A percentile compares a stretch with the other conserved stretches of the same genome.
phyloP scores from a whole-genome alignment of 2,888 invertebrate species.

The Pardosa pseudoannulata region DNA sequence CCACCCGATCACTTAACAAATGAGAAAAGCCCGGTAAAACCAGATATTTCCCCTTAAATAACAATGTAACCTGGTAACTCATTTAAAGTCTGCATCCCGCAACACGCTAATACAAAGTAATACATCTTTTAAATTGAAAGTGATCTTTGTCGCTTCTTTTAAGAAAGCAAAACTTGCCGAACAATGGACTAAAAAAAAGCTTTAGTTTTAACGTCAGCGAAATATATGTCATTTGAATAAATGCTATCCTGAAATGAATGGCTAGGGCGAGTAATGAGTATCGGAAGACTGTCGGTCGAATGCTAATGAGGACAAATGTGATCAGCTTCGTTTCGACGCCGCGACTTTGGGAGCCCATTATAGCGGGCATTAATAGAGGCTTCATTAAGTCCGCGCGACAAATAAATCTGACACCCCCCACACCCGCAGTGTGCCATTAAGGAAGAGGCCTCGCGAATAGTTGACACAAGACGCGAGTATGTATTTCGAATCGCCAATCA shows the following conservation, averaged over 20 bases:
- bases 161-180: too few species aligned
- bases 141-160: too few species aligned
- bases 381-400: constrained; percentile 53
- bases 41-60: too few species aligned
- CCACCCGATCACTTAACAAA: too few species aligned
- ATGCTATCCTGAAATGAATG: constrained; percentile 35
- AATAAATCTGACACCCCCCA: constrained; percentile 47
- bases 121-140: too few species aligned
- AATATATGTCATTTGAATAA: constrained; percentile 11
- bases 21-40: too few species aligned
- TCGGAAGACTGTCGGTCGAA: constrained; percentile 46
- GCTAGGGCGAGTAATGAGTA: constrained; percentile 40
- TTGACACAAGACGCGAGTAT: background rate
- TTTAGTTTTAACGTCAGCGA: background rate
- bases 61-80: too few species aligned
- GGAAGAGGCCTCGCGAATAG: background rate
- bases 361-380: constrained; percentile 51
- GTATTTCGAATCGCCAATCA: background rate
- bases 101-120: too few species aligned
- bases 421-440: constrained; percentile 42
- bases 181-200: background rate
- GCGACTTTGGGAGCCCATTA: constrained; percentile 36
- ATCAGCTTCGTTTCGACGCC: constrained; percentile 48
- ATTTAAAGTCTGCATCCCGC: too few species aligned
- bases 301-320: constrained; percentile 62